Base-by-base conservation (phyloP, 1,140 invertebrate genomes). In the Samia ricini region DNA sequence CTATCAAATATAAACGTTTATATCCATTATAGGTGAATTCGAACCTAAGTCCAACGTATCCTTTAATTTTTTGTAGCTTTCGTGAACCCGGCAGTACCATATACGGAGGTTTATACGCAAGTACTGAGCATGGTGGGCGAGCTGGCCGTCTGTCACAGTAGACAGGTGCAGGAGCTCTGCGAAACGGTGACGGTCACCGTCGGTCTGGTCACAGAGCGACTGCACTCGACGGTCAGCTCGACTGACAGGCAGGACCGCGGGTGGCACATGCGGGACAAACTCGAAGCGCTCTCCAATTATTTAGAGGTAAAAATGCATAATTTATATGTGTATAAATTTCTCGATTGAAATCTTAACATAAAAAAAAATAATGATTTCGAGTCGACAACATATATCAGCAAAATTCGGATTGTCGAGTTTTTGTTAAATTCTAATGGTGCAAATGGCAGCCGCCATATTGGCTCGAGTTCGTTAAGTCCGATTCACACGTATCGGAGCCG, bases 281-380 rank as follows among this genome's bases (percentile, higher is more conserved):
- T 87, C 19, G 74, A 75, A 56, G 50, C 57, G 19, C 73, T 85
- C 7, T 77, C 83, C 2, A 85, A 89, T 49, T 89, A 80, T 63
- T 66, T 90, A 50, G 88, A 91, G 77, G 89, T 91, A 18, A 56
- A 61, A n/a, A n/a, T n/a, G n/a, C n/a, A n/a, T n/a, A n/a, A n/a
- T n/a, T n/a, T n/a, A n/a, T n/a, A n/a, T n/a, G n/a, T n/a, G n/a
- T n/a, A n/a, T n/a, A n/a, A n/a, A n/a, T n/a, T n/a, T n/a, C n/a
- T n/a, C n/a, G n/a, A n/a, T n/a, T n/a, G n/a, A n/a, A n/a, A n/a
- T n/a, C n/a, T n/a, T n/a, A n/a, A n/a, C n/a, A n/a, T n/a, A n/a
- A n/a, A n/a, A n/a, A n/a, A n/a, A n/a, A n/a, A n/a, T n/a, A n/a
- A n/a, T n/a, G n/a, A n/a, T n/a, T n/a, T n/a, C n/a, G n/a, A n/a